These are phyloP conservation scores for Bubalus kerabau DNA, from an alignment of 2,113 vertebrate species.

Conservation along the genomic window DNA sequence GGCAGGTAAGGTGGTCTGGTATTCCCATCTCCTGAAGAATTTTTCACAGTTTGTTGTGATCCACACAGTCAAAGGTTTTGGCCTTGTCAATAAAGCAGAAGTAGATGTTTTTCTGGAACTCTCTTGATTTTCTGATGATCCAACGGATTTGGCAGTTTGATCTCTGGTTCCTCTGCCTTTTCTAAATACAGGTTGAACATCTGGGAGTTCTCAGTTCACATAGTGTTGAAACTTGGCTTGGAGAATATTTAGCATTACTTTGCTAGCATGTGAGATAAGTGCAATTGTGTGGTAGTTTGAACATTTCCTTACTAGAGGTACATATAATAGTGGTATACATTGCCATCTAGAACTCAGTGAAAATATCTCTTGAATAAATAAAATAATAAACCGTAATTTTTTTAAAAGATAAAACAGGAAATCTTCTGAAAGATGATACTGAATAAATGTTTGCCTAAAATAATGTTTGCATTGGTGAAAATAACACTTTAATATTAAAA, in stretches of 20 bases:
- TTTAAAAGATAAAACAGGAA: background rate
- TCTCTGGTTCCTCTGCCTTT: background rate
- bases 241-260: background rate
- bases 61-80: background rate
- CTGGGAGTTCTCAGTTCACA: background rate
- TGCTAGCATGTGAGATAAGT: background rate
- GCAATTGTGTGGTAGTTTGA: background rate
- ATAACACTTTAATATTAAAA: conserved; percentile 5
- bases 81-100: background rate
- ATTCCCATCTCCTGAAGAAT: background rate
- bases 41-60: background rate
- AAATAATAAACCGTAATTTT: background rate
- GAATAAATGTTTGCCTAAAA: conserved; percentile 34
- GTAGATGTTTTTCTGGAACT: background rate
- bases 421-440: background rate
- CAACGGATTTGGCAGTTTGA: background rate
- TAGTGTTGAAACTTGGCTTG: background rate
- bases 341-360: background rate
- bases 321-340: background rate
- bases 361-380: conserved; percentile 16
- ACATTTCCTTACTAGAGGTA: background rate
- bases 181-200: background rate
- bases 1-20: background rate
- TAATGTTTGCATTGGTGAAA: conserved; percentile 29
- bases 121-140: background rate